phyloP scores from a whole-genome alignment of 1,140 invertebrate genomes.

The Amyelois transitella region DNA sequence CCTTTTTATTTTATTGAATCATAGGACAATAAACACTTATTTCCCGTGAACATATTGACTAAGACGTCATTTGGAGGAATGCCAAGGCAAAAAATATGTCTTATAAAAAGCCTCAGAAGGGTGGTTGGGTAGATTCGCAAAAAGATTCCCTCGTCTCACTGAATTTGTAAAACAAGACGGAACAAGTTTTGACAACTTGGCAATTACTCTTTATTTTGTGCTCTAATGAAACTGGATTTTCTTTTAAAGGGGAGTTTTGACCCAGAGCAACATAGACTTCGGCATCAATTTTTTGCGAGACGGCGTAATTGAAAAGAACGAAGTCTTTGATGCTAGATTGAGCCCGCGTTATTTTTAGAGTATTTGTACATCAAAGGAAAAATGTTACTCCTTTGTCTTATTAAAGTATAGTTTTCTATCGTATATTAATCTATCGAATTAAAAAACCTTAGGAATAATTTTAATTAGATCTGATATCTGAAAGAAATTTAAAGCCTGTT shows the following conservation, averaged over 20 bases:
- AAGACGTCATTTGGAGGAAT: neutral
- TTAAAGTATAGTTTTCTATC: too few relatives aligned
- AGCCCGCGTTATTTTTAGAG: too few relatives aligned
- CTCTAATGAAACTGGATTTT: neutral
- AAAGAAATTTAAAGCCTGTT: too few relatives aligned
- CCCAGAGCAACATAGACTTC: too few relatives aligned
- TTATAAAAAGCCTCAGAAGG: neutral
- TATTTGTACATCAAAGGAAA: too few relatives aligned
- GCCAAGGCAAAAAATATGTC: neutral
- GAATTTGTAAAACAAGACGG: neutral
- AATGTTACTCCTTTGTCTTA: too few relatives aligned
- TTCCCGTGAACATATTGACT: neutral
- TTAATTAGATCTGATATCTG: too few relatives aligned
- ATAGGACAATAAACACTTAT: neutral
- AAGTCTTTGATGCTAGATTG: too few relatives aligned
- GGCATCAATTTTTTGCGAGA: too few relatives aligned
- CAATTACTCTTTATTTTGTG: constrained; percentile 4
- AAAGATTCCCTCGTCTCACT: neutral
- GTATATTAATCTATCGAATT: too few relatives aligned
- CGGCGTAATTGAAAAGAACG: too few relatives aligned
- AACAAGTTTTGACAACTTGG: constrained; percentile 12
- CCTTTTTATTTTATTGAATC: neutral
- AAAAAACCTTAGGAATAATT: too few relatives aligned
- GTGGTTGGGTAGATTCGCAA: neutral
- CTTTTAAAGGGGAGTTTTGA: neutral